phyloP scores from a whole-genome alignment of 2,888 invertebrate genomes.

The Tillus elongatus region DNA sequence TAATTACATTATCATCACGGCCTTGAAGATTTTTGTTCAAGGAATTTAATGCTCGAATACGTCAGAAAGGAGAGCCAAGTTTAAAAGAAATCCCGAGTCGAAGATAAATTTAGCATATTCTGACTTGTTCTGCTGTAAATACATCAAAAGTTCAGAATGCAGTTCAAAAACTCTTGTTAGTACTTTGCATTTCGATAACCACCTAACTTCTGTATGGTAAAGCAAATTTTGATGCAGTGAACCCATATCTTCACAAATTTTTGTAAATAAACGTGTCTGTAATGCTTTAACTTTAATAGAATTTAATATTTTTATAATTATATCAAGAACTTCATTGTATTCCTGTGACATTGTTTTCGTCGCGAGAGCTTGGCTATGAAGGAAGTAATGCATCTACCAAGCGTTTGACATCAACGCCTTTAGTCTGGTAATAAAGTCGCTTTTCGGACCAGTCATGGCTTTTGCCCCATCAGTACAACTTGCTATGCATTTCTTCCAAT shows the following conservation, averaged over 20 bases:
- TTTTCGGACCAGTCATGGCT: slow-evolving; percentile 26
- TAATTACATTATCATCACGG: slow-evolving; percentile 14
- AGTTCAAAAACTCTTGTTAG: slow-evolving; percentile 1
- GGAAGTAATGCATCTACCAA: too few relatives aligned
- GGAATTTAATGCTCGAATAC: slow-evolving; percentile 15
- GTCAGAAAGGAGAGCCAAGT: slow-evolving; percentile 11
- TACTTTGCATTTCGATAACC: background rate
- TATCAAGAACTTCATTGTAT: background rate
- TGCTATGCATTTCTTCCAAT: slow-evolving; percentile 16
- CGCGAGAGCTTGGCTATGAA: background rate
- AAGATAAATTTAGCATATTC: background rate
- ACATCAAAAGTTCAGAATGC: slow-evolving; percentile 1
- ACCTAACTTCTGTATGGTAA: background rate
- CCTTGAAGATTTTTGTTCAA: slow-evolving; percentile 15
- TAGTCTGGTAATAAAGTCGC: slow-evolving; percentile 24
- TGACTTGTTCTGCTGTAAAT: slow-evolving; percentile 2
- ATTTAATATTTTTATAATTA: background rate
- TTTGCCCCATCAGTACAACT: slow-evolving; percentile 23
- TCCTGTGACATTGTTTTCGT: background rate
- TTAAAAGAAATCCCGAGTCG: slow-evolving; percentile 3
- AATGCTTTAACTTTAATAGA: background rate
- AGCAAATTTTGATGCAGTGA: background rate
- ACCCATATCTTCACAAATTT: background rate
- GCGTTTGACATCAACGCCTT: slow-evolving; percentile 25
- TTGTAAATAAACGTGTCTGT: background rate